A percentile compares a stretch with the other conserved stretches of the same genome.
These are phyloP conservation scores for Diuraphis noxia DNA, from an alignment of 1,140 invertebrate species.

Conservation along the genomic window DNA sequence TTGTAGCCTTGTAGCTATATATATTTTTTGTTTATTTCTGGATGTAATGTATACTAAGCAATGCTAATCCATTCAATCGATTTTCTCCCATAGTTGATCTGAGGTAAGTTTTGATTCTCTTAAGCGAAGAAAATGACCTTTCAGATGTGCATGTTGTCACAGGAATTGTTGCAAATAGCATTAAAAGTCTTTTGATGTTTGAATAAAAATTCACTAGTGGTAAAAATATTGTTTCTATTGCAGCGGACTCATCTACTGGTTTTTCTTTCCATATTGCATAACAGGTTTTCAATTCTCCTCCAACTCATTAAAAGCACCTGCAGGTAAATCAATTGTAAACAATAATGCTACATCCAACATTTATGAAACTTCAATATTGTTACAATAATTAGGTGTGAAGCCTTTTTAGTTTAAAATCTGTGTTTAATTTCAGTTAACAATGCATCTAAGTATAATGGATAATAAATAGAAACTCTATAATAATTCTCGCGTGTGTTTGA, in stretches of 20 bases:
- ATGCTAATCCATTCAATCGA: background rate
- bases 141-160: background rate
- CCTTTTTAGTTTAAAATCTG: background rate
- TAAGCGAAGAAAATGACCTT: slow-evolving; percentile 6
- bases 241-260: background rate
- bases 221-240: background rate
- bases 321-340: background rate
- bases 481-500: background rate
- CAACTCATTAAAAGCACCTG: background rate
- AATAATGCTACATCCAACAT: background rate
- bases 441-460: background rate
- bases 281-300: background rate
- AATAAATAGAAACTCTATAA: slow-evolving; percentile 5
- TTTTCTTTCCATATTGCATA: background rate
- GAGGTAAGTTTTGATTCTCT: background rate
- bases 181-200: background rate
- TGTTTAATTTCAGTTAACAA: background rate
- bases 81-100: background rate
- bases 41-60: slow-evolving; percentile 10
- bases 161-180: background rate
- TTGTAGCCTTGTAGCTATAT: background rate
- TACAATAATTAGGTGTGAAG: background rate
- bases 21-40: background rate
- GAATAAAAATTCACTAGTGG: background rate
- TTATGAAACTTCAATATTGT: background rate